Base-by-base conservation (phyloP, 1,140 invertebrate species). In the Bombus turneri region DNA sequence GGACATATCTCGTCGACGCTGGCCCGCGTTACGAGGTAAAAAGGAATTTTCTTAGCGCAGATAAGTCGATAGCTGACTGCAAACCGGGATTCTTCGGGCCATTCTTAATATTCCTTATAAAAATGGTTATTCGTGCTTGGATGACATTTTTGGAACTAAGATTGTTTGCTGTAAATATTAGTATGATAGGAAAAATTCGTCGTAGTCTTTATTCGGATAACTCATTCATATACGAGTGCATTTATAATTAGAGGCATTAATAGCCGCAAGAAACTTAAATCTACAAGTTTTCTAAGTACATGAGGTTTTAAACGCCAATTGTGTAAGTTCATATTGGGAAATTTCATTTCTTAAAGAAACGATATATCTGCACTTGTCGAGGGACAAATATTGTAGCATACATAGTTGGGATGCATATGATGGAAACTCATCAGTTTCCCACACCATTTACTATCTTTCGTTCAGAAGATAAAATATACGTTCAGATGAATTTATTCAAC, bases 1-100 rank as follows among this genome's bases (percentile, higher is more conserved):
- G 73, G 57, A 69, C 25, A 9, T 57, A 75, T 71, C 74, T 82
- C 64, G 59, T 64, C 37, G 47, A 53, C 47, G 47, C 47, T 59
- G 76, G 62, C 22, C 37, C 74, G 47, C 39, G 25, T 66, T 34
- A 18, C 28, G 37, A 28, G 3, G 34, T n/a, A 41, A 64, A 18
- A 59, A 59, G 31, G 25, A 73, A 47, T 75, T 75, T 59, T 31
- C 13, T 18, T 18, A 28, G 22, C 25, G 3, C 9, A 5, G 25
- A 39, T 53, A 71, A 39, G 25, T 13, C 2, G 31, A 47, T 34
- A 28, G 18, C 28, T 31, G 6, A 25, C 34, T 37, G 9, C 22
- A 22, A 69, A 39, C 10, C 3, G 9, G 10, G 22, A 39, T 28
- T 18, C 34, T 4, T 10, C 0, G 1, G 28, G 3, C 12, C 39